phyloP scores from a whole-genome alignment of 2,888 invertebrate genomes.

The Omphaloscelis lunosa region DNA sequence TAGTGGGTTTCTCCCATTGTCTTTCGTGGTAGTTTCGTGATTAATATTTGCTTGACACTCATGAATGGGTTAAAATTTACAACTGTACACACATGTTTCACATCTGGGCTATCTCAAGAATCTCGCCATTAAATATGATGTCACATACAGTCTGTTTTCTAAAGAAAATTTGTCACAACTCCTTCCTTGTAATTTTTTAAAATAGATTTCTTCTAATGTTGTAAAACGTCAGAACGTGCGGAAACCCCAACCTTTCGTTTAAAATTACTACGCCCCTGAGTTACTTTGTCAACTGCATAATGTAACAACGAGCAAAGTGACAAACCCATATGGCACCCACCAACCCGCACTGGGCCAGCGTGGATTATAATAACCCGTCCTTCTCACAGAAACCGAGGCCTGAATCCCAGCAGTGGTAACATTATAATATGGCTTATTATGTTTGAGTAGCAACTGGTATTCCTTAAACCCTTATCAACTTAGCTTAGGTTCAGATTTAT shows the following conservation, averaged over 20 bases:
- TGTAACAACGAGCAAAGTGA: no score
- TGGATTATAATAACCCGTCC: no score
- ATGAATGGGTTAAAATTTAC: slow-evolving; percentile 20
- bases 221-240: neutral
- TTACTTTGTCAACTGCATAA: no score
- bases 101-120: slow-evolving; percentile 35
- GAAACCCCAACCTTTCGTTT: no score
- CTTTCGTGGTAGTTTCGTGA: slow-evolving; percentile 29
- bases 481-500: neutral
- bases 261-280: no score
- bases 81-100: slow-evolving; percentile 21
- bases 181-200: neutral
- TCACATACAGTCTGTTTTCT: neutral
- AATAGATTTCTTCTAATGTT: neutral
- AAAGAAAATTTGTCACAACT: slow-evolving; percentile 18
- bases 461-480: neutral
- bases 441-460: neutral
- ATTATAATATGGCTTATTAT: neutral
- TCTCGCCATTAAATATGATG: slow-evolving; percentile 19
- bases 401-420: neutral
- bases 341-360: neutral
- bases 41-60: slow-evolving; percentile 23
- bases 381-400: no score
- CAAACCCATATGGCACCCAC: no score
- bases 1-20: slow-evolving; percentile 34